Base-by-base conservation (phyloP, 2,113 vertebrate genomes). In the Mastomys coucha region DNA sequence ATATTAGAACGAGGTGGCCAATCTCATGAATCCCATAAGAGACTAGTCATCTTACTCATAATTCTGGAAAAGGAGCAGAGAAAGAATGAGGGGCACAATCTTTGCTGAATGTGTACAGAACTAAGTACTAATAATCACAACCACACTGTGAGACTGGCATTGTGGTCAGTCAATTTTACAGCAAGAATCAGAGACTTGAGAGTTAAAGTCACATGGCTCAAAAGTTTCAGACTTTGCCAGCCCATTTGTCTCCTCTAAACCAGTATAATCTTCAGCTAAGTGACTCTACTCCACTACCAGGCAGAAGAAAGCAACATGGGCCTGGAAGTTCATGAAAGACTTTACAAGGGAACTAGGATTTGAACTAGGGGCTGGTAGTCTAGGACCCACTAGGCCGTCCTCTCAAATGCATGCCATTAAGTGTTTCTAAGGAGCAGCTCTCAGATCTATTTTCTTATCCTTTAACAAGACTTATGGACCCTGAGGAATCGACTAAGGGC, bases 111-210 rank as follows among this genome's bases (percentile, higher is more conserved):
- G 26, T n/a, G 60, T 36, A 53, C 4, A 1, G 60, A 20, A 39
- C 69, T 97, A 73, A 93, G 42, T 75, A 51, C 65, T 36, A 76
- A 75, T 70, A 80, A 69, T 67, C 53, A n/a, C 67, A 94, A 19
- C 28, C 58, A 45, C 5, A 51, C 78, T 82, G 13, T 73, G 31
- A 94, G 53, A 36, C 85, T 53, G 4, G 4, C 31, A 49, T 49
- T 78, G 49, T 67, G 72, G 63, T 60, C 33, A 88, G 96, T 67
- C 31, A 14, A 65, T 82, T 93, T 63, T 73, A 49, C 45, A 94
- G 73, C 22, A 73, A 91, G 33, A 69, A 31, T 69, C 36, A 67
- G 81, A 82, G 65, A 42, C 56, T 42, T 78, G 10, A 39, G 33
- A 31, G 0, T 20, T 67, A 87, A 78, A 19, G 85, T 88, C 22